Conservation (phyloP, 2,888 invertebrate species). For the Cephus pygmeus region DNA sequence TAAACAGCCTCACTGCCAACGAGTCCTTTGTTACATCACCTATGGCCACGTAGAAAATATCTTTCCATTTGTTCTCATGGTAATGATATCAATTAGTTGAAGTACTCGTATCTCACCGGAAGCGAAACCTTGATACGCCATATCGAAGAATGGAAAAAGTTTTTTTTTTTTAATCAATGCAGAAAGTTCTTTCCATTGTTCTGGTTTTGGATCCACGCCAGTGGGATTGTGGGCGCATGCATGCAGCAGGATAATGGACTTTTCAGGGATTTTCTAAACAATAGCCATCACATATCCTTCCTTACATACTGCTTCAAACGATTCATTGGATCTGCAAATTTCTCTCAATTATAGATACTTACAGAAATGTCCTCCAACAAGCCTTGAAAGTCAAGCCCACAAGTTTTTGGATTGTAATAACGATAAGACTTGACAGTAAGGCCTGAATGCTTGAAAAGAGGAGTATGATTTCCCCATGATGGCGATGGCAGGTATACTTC, state of each 20-base stretch:
- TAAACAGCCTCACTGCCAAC: constrained; percentile 86
- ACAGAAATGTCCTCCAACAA: constrained; percentile 88
- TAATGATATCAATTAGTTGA: constrained; percentile 7
- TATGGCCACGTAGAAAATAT: constrained; percentile 36
- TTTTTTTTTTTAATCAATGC: constrained; percentile 82
- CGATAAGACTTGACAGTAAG: constrained; percentile 89
- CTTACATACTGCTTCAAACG: too few species aligned
- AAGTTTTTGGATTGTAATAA: constrained; percentile 93
- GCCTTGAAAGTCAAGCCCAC: constrained; percentile 92
- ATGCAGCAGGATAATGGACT: constrained; percentile 90
- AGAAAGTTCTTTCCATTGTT: constrained; percentile 92
- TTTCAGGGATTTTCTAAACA: constrained; percentile 90
- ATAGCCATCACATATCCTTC: constrained; percentile 12
- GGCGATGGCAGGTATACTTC: constrained; percentile 90
- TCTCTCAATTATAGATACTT: constrained; percentile 61
- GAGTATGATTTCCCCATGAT: constrained; percentile 98
- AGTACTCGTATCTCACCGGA: constrained; percentile 69
- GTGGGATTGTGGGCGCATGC: constrained; percentile 99
- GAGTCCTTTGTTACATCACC: constrained; percentile 90
- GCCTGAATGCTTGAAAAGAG: constrained; percentile 90
- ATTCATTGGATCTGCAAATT: too few species aligned
- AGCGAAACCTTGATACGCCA: constrained; percentile 99
- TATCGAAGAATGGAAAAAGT: constrained; percentile 94
- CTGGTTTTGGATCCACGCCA: constrained; percentile 88
- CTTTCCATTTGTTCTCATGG: constrained; percentile 3